Evolutionary conservation across 2,888 invertebrate genomes (phyloP).

Genomic region (Arge pagana): DNA sequence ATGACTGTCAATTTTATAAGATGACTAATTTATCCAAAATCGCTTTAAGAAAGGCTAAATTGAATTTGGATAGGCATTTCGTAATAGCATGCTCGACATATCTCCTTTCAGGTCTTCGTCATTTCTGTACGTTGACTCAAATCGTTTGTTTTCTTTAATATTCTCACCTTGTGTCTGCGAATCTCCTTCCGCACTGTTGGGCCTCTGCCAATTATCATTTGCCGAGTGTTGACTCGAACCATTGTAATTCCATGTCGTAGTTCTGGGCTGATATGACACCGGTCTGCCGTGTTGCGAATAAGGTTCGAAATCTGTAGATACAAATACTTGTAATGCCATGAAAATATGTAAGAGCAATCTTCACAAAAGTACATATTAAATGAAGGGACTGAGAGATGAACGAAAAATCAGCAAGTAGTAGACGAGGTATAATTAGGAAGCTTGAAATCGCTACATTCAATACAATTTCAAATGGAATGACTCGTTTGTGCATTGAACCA

Average conservation of each 20-base stretch:
- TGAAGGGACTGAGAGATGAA: neutral
- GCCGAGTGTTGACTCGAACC: conserved; percentile 50
- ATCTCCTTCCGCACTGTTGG: conserved; percentile 45
- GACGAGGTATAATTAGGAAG: neutral
- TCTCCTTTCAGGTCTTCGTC: too few species aligned
- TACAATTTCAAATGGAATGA: too few species aligned
- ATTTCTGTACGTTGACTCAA: too few species aligned
- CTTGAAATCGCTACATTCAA: conserved; percentile 13
- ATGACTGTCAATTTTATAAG: too few species aligned
- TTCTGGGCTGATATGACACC: conserved; percentile 51
- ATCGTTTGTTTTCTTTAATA: too few species aligned
- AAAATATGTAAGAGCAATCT: neutral
- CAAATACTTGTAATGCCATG: conserved; percentile 15
- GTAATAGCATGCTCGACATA: too few species aligned
- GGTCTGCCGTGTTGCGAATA: conserved; percentile 45
- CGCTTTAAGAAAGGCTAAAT: too few species aligned
- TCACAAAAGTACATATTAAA: neutral
- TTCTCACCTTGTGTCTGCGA: too few species aligned
- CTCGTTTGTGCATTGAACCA: too few species aligned
- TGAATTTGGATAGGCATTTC: too few species aligned
- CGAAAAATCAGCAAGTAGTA: neutral
- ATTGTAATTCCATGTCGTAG: conserved; percentile 49
- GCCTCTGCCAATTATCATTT: conserved; percentile 51
- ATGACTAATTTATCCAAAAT: too few species aligned
- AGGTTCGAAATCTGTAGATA: conserved; percentile 43